Percentiles rank a stretch among this genome's conserved stretches.
Evolutionary conservation across 2,797 vertebrate genomes (phyloP).

Genomic region (Diglossa cyanea): DNA sequence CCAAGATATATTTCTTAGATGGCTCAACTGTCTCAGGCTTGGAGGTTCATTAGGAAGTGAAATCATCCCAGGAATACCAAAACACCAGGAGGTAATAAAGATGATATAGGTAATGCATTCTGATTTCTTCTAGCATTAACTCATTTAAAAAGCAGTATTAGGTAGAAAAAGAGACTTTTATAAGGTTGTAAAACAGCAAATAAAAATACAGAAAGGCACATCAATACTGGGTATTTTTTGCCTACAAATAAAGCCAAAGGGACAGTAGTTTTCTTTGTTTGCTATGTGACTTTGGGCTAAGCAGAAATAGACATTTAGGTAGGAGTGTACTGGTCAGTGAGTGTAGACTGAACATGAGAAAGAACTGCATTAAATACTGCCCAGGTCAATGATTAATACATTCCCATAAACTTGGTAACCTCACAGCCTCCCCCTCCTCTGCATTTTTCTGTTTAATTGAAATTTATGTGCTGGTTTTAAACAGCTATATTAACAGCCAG

Average conservation of each 20-base stretch:
- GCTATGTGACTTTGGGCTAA: neutral
- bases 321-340: neutral
- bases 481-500: neutral
- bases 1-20: constrained; percentile 21
- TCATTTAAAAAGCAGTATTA: constrained; percentile 37
- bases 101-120: constrained; percentile 46
- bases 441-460: constrained; percentile 44
- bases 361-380: neutral
- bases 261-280: neutral
- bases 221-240: neutral
- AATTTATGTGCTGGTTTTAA: constrained; percentile 36
- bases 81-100: constrained; percentile 27
- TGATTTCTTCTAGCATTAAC: constrained; percentile 41
- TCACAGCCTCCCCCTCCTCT: neutral
- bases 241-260: neutral
- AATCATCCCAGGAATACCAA: constrained; percentile 42
- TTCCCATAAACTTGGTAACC: constrained; percentile 8
- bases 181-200: constrained; percentile 32
- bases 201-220: neutral
- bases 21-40: constrained; percentile 17
- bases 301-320: neutral
- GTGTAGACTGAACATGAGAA: neutral
- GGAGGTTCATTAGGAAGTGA: constrained; percentile 48
- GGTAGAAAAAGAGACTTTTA: constrained; percentile 27
- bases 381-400: constrained; percentile 34